phyloP scores from a whole-genome alignment of 2,113 vertebrate species.

The Panthera leo region DNA sequence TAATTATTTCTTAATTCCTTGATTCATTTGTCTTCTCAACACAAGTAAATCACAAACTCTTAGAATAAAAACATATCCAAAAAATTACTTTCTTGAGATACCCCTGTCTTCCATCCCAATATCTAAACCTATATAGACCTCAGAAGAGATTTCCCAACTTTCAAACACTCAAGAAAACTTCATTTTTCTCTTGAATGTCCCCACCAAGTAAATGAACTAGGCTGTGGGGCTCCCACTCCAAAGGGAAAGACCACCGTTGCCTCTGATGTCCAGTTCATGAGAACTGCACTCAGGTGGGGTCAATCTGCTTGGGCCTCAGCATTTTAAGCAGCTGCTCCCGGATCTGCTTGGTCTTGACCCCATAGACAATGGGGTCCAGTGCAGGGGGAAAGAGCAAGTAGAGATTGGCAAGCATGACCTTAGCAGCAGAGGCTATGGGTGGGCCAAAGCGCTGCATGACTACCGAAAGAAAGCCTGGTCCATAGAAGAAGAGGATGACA shows the following conservation, averaged over 20 bases:
- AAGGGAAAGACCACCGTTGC: background rate
- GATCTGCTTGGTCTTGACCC: constrained; percentile 57
- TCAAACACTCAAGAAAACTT: background rate
- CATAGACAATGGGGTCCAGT: constrained; percentile 59
- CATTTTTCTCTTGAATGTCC: background rate
- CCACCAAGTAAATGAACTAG: background rate
- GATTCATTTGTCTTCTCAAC: background rate
- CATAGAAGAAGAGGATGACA: constrained; percentile 70
- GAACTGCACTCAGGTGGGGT: background rate
- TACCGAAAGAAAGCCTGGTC: constrained; percentile 71
- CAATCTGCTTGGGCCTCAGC: background rate
- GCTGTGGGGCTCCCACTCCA: background rate
- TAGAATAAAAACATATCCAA: background rate
- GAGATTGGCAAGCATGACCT: constrained; percentile 60
- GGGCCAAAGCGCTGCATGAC: constrained; percentile 61
- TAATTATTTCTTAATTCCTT: background rate
- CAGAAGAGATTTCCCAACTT: constrained; percentile 23
- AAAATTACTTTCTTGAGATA: background rate
- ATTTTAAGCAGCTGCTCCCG: background rate
- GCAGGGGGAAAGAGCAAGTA: constrained; percentile 42
- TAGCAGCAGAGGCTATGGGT: constrained; percentile 53
- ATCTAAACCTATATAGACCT: background rate
- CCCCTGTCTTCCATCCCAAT: background rate
- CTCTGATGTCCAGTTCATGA: background rate
- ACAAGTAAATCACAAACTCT: constrained; percentile 13